phyloP scores from a whole-genome alignment of 1,140 invertebrate genomes.

The Solenopsis invicta region DNA sequence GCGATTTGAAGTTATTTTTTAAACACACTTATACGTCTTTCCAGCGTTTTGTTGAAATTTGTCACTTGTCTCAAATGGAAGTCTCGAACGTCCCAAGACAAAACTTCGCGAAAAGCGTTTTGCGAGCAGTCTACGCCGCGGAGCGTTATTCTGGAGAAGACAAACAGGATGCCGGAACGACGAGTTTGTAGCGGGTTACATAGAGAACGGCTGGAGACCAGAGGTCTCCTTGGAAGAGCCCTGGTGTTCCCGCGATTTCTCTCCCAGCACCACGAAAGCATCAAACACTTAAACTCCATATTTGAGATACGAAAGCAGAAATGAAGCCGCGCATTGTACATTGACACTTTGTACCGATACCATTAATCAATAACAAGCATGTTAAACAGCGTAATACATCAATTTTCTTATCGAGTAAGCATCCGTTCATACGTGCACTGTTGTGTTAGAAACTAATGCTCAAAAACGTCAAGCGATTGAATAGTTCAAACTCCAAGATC shows the following conservation, averaged over 20 bases:
- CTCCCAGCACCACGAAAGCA: background rate
- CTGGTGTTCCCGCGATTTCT: constrained; percentile 33
- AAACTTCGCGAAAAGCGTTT: constrained; percentile 48
- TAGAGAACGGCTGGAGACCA: constrained; percentile 3
- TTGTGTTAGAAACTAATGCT: background rate
- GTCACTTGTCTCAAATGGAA: constrained; percentile 33
- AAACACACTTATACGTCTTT: constrained; percentile 5
- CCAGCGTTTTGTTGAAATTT: constrained; percentile 37
- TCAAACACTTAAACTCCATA: background rate
- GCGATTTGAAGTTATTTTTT: constrained; percentile 34
- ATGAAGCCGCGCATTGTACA: background rate
- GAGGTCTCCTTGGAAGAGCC: constrained; percentile 8
- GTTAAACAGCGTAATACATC: background rate
- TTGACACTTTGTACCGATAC: background rate
- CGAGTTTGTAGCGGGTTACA: constrained; percentile 43
- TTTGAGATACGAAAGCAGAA: background rate
- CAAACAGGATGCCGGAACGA: constrained; percentile 50
- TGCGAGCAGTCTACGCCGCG: constrained; percentile 40
- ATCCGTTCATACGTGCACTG: background rate
- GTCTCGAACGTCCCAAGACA: constrained; percentile 32
- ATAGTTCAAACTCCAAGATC: no score
- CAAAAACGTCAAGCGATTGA: no score
- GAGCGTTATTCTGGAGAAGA: constrained; percentile 51
- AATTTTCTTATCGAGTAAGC: background rate
- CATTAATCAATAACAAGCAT: background rate